Percentiles rank a stretch among this genome's conserved stretches.
Conservation (phyloP, 2,888 invertebrate species). For the Microlaimidae sp. region DNA sequence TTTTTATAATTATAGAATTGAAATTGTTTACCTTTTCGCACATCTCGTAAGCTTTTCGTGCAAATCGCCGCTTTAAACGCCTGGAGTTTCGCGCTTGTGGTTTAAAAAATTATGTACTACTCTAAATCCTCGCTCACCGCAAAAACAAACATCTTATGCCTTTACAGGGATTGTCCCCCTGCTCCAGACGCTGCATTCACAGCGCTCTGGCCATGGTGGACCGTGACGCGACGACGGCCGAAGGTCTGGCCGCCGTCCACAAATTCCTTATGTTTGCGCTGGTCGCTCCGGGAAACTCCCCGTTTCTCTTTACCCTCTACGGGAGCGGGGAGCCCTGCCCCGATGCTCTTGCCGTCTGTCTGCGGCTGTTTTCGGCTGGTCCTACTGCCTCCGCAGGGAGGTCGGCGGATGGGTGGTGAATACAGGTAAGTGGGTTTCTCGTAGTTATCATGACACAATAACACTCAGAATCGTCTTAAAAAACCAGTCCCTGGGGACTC, state of each 20-base stretch:
- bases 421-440: conserved; percentile 10
- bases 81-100: too few relatives aligned
- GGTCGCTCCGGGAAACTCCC: conserved; percentile 87
- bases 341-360: conserved; percentile 89
- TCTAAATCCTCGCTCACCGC: neutral
- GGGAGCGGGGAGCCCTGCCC: conserved; percentile 85
- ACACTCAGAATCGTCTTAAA: too few relatives aligned
- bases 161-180: neutral
- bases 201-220: neutral
- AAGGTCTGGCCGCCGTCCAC: conserved; percentile 60
- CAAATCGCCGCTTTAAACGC: too few relatives aligned
- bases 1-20: too few relatives aligned
- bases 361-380: conserved; percentile 94
- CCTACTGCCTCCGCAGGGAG: conserved; percentile 69
- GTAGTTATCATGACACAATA: too few relatives aligned
- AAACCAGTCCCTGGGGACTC: too few relatives aligned
- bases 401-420: conserved; percentile 51
- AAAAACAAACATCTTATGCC: too few relatives aligned
- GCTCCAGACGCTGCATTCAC: neutral
- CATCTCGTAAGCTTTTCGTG: too few relatives aligned
- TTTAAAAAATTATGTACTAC: neutral
- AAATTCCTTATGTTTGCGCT: conserved; percentile 72
- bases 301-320: conserved; percentile 89
- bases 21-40: too few relatives aligned
- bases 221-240: neutral